Evolutionary conservation across 2,888 invertebrate species (phyloP), one percentile per base, ranked within the genome.

Genomic region (Eustalomyia histrio): DNA sequence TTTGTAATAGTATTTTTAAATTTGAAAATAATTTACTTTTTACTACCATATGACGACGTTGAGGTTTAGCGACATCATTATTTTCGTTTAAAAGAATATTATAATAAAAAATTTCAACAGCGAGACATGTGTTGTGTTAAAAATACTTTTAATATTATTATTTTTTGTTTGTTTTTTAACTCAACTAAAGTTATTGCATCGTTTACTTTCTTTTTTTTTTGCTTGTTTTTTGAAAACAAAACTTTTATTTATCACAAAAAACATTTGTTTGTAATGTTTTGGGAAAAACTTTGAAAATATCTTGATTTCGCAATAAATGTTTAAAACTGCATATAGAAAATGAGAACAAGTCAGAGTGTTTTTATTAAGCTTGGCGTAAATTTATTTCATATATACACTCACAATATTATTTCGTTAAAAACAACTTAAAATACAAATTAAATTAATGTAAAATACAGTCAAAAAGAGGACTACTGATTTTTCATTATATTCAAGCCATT

Each of bases 1-100:
- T 67, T 67, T 67, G n/a, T 24, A 39, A 67, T 67, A n/a, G 55
- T 24, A 43, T 67, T 39, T 47, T 14, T 47, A 47, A 74, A 81
- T 81, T 58, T 60, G n/a, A 81, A 81, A 76, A 81, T 81, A 81
- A 81, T 81, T 76, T 69, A 81, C 80, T 81, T 67, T 43, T 67
- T 43, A 18, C 33, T 29, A 52, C 58, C 80, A 76, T 65, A 76
- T 80, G 80, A 76, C 73, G 80, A 76, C 73, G 61, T 65, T 57
- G 16, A 24, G 24, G 29, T 35, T 67, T 75, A 24, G 71, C 76
- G 67, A 76, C 76, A 80, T 79, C 65, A 80, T 80, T 76, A 76
- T 80, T 71, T 80, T 76, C 55, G 35, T 71, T 67, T 72, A 63
- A 76, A 72, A 17, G 21, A 18, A 33, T 33, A 43, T 39, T 18